Percentiles rank a stretch among this genome's conserved stretches.
These are phyloP conservation scores for Terrapene triunguis DNA, from an alignment of 2,113 vertebrate species.

Conservation along the genomic window DNA sequence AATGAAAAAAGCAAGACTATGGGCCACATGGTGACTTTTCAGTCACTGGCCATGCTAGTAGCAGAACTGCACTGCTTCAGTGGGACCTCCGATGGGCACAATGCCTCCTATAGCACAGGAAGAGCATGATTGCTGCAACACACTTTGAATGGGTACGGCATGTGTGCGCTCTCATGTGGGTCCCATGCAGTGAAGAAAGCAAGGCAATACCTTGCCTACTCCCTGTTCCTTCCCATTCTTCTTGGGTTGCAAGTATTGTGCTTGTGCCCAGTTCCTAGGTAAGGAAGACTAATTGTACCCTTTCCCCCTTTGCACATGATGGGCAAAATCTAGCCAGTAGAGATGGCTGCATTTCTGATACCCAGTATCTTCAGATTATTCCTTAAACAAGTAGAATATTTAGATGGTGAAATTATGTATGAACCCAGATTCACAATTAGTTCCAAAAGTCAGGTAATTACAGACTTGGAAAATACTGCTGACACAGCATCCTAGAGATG, in stretches of 20 bases:
- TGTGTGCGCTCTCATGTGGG: neutral
- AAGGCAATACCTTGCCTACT: neutral
- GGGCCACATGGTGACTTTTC: neutral
- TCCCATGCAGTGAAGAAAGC: neutral
- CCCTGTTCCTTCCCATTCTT: neutral
- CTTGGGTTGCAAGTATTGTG: accelerated
- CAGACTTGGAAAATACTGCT: conserved; percentile 3
- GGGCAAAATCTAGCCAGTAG: neutral
- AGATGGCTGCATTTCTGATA: neutral
- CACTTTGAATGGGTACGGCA: neutral
- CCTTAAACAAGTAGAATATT: neutral
- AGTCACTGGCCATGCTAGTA: neutral
- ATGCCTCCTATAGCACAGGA: neutral
- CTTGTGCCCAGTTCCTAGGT: neutral
- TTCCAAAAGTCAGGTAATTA: neutral
- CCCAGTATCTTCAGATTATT: neutral
- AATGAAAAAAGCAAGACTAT: accelerated
- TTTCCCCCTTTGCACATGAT: neutral
- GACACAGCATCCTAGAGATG: neutral
- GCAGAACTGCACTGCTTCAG: neutral
- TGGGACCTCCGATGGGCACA: neutral
- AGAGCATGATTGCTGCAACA: neutral
- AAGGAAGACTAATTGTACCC: neutral
- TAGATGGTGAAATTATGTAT: neutral
- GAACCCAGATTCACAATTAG: neutral